Percentiles rank a stretch among this genome's conserved stretches.
Conservation (phyloP, 2,888 invertebrate genomes). For the Eupithecia inturbata region DNA sequence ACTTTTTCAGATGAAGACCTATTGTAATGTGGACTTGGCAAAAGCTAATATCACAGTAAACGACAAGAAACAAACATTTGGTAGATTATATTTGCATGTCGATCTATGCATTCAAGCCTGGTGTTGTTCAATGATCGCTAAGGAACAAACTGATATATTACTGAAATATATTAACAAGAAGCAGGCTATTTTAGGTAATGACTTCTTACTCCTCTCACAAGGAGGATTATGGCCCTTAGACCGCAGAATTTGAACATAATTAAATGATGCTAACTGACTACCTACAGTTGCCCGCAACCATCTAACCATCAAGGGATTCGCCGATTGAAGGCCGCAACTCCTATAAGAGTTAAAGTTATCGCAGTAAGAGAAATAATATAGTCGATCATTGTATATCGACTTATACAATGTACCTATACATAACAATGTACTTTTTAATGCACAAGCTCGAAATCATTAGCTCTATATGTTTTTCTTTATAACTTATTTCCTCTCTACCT, state of each 20-base stretch:
- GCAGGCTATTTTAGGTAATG: slow-evolving; percentile 46
- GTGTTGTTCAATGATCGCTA: slow-evolving; percentile 74
- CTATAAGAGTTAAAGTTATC: background rate
- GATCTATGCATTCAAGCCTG: slow-evolving; percentile 68
- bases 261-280: too few species aligned
- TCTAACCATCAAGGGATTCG: too few species aligned
- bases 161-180: slow-evolving; percentile 30
- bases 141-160: slow-evolving; percentile 64
- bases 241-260: too few species aligned
- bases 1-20: slow-evolving; percentile 61
- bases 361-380: background rate
- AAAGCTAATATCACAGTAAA: slow-evolving; percentile 50
- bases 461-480: too few species aligned
- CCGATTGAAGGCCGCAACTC: background rate
- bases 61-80: slow-evolving; percentile 48
- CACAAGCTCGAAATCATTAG: too few species aligned
- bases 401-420: too few species aligned
- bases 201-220: slow-evolving; percentile 1
- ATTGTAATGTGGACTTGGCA: slow-evolving; percentile 57
- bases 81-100: slow-evolving; percentile 60
- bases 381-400: too few species aligned
- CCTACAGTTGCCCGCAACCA: background rate
- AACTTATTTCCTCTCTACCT: too few species aligned
- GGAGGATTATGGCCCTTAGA: background rate
- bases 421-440: too few species aligned